Conservation (phyloP, 2,888 invertebrate genomes). For the Thelaira solivaga region DNA sequence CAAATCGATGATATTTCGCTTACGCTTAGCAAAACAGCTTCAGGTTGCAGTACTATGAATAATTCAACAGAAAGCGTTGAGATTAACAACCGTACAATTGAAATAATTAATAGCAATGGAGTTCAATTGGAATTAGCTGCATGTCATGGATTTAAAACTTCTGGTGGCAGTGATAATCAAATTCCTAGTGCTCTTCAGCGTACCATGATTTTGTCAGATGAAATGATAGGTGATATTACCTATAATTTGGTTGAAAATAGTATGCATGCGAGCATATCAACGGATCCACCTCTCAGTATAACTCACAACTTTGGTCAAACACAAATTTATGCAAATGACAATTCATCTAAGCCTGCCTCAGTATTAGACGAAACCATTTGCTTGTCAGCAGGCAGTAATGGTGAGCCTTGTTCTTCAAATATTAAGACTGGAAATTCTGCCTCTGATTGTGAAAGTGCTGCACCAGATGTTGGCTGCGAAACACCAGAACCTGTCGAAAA, state of each 20-base stretch:
- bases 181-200: conserved; percentile 52
- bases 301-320: conserved; percentile 33
- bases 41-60: conserved; percentile 75
- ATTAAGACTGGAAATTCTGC: conserved; percentile 65
- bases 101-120: conserved; percentile 37
- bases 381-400: conserved; percentile 40
- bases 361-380: conserved; percentile 69
- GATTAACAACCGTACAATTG: conserved; percentile 63
- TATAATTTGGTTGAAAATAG: conserved; percentile 73
- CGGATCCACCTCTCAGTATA: conserved; percentile 43
- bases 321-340: conserved; percentile 53
- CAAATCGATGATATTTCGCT: conserved; percentile 75
- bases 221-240: conserved; percentile 74
- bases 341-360: conserved; percentile 64
- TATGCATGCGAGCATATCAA: conserved; percentile 57
- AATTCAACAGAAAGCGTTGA: conserved; percentile 75
- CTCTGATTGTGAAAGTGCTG: conserved; percentile 63
- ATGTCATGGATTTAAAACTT: neutral
- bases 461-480: conserved; percentile 67
- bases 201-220: conserved; percentile 70
- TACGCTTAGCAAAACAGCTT: conserved; percentile 73
- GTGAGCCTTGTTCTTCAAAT: conserved; percentile 32
- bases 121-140: conserved; percentile 30
- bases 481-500: conserved; percentile 71
- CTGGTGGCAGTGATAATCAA: neutral